phyloP scores from a whole-genome alignment of 1,140 invertebrate species.

The Diorhabda carinulata region DNA sequence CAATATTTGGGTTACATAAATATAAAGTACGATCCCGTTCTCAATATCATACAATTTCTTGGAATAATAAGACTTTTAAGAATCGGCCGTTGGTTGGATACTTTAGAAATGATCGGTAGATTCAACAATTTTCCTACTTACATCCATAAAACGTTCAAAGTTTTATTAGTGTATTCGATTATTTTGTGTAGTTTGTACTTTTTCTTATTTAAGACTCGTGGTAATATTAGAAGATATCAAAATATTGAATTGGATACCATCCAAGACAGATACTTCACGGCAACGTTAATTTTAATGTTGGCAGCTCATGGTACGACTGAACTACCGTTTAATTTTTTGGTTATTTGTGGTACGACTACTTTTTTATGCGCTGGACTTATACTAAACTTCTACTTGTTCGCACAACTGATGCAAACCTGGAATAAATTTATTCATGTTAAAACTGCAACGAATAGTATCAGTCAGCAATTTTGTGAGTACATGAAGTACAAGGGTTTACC shows the following conservation, averaged over 20 bases:
- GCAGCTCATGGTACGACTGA: neutral
- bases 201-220: neutral
- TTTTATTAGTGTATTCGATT: constrained; percentile 3
- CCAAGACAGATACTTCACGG: neutral
- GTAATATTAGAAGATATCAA: neutral
- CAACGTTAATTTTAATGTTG: constrained; percentile 3
- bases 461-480: constrained; percentile 29
- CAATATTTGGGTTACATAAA: neutral
- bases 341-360: too few species aligned
- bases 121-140: constrained; percentile 13
- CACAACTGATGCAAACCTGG: constrained; percentile 15
- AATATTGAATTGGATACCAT: neutral
- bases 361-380: too few species aligned
- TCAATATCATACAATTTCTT: neutral
- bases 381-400: neutral
- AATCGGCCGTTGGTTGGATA: neutral
- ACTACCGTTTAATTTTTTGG: too few species aligned
- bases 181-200: neutral
- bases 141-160: constrained; percentile 7
- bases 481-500: constrained; percentile 33
- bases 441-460: neutral
- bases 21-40: neutral
- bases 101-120: neutral
- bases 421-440: constrained; percentile 5
- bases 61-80: neutral